A percentile compares a stretch with the other conserved stretches of the same genome.
These are phyloP conservation scores for Eospalax fontanierii DNA, from an alignment of 2,797 vertebrate genomes.

Conservation along the genomic window DNA sequence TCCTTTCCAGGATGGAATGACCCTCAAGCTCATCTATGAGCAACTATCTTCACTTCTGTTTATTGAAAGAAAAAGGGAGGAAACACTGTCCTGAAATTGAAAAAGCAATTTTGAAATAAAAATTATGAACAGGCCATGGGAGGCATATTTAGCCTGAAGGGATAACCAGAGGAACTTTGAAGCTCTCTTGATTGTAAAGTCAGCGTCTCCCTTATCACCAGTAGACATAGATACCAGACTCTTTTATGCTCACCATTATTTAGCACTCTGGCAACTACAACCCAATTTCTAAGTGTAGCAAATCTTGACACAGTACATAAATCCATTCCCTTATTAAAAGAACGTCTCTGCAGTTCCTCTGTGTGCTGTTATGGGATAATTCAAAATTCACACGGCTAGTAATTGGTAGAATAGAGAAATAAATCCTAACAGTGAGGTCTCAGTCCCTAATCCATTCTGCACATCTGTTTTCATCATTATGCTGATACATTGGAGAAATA, in stretches of 20 bases:
- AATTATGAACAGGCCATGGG: neutral
- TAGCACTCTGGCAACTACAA: neutral
- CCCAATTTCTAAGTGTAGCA: neutral
- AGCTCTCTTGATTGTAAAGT: neutral
- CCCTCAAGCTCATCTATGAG: neutral
- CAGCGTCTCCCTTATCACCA: neutral
- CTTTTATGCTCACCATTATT: neutral
- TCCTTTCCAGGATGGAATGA: neutral
- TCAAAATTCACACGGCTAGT: neutral
- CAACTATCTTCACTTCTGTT: neutral
- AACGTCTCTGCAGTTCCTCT: neutral
- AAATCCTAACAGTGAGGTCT: neutral
- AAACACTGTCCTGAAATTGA: neutral
- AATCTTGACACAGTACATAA: neutral
- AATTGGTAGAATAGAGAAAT: neutral
- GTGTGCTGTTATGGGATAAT: neutral
- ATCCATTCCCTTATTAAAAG: neutral
- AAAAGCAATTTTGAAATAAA: conserved; percentile 4
- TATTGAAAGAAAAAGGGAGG: neutral
- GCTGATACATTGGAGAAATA: neutral
- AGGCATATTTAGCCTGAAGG: neutral
- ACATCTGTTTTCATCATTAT: neutral
- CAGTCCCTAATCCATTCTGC: accelerated
- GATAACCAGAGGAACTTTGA: neutral
- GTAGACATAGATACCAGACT: neutral